phyloP scores from a whole-genome alignment of 2,797 vertebrate species.

The Notamacropus eugenii region DNA sequence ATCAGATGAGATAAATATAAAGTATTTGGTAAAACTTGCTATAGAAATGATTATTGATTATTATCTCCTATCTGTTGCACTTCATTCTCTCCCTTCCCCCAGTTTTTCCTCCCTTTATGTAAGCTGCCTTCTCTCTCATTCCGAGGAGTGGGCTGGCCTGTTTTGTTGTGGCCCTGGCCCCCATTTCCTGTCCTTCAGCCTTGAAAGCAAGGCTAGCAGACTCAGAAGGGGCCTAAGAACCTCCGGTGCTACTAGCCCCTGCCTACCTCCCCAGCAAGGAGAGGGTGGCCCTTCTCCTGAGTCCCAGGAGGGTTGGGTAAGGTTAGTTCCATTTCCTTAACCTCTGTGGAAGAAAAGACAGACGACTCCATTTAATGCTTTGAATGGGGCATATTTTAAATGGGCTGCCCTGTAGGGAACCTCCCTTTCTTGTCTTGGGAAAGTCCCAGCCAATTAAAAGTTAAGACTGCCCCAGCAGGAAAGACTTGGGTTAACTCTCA shows the following conservation, averaged over 20 bases:
- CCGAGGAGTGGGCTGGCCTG: neutral
- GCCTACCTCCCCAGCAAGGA: neutral
- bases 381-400: neutral
- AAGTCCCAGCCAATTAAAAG: neutral
- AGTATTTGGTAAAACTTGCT: neutral
- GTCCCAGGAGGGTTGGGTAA: neutral
- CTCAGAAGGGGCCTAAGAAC: neutral
- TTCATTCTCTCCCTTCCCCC: neutral
- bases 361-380: neutral
- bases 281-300: neutral
- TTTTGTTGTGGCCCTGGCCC: neutral
- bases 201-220: neutral
- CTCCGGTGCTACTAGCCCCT: too few species aligned
- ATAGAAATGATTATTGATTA: neutral
- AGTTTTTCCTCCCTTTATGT: neutral
- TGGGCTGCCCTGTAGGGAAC: neutral
- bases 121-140: neutral
- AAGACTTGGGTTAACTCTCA: neutral
- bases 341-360: neutral
- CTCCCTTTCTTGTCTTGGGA: neutral
- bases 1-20: neutral
- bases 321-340: neutral
- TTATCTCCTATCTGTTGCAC: neutral
- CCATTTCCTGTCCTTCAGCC: neutral
- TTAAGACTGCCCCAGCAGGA: neutral